A percentile compares a stretch with the other conserved stretches of the same genome.
phyloP scores from a whole-genome alignment of 2,888 invertebrate species.

The Acrobasis consociella region DNA sequence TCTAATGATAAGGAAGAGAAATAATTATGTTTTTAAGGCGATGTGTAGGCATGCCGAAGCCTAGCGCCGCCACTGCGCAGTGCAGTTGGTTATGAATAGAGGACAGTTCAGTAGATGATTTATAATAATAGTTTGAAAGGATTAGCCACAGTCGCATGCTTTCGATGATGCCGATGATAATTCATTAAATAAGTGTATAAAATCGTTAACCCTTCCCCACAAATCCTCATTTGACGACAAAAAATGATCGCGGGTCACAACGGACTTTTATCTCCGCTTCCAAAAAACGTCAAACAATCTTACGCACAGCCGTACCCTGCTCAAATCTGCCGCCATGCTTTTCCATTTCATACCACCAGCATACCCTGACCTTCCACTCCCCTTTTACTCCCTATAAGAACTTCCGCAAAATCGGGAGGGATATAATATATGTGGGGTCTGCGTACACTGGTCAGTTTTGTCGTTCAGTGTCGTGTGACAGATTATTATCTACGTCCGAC shows the following conservation, averaged over 20 bases:
- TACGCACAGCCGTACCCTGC: conserved; percentile 59
- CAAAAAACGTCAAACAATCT: conserved; percentile 67
- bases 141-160: no score
- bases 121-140: no score
- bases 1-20: no score
- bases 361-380: conserved; percentile 38
- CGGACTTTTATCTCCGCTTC: conserved; percentile 45
- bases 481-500: conserved; percentile 78
- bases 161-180: no score
- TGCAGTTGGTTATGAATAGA: no score
- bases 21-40: no score
- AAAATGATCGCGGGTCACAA: conserved; percentile 27
- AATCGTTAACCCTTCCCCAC: background rate
- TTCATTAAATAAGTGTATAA: background rate
- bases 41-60: no score
- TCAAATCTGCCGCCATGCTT: conserved; percentile 63
- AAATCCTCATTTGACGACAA: background rate
- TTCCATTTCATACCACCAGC: conserved; percentile 55
- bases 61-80: no score
- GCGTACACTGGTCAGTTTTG: conserved; percentile 51
- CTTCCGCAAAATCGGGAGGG: conserved; percentile 35
- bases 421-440: conserved; percentile 50
- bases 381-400: conserved; percentile 29
- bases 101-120: no score
- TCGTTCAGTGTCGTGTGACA: conserved; percentile 72